Base-by-base conservation (phyloP, 2,113 vertebrate genomes). In the Trochalopteron elliotii region DNA sequence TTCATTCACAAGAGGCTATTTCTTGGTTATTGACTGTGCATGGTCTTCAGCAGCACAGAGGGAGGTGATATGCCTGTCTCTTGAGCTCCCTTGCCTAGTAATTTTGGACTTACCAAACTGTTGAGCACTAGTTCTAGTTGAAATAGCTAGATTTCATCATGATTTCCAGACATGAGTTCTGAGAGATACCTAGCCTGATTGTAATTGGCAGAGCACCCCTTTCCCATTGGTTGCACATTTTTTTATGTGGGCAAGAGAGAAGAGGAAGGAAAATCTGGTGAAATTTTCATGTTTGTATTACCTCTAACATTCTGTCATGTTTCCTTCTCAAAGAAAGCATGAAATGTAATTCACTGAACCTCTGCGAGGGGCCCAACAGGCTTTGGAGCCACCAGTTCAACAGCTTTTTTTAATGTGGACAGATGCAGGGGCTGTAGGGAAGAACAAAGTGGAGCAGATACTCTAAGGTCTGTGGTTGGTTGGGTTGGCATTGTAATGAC, bases 351-450 rank as follows among this genome's bases (percentile, higher is more conserved):
- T 85, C 35, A 20, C 24, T 44, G 72, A 24, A 76, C 16, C 17
- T 47, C 1, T 28, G 0, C 22, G 49, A 82, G 11, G 17, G 23
- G 28, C 45, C 28, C 1, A 2, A 12, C 8, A 52, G 42, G 39
- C 33, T 71, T 87, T 76, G 65, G 61, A 50, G 50, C 37, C 24
- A 8, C 44, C 57, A 8, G 22, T 76, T 75, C n/a, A 39, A 27
- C 25, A 68, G 39, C 19, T 76, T 90, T 65, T 67, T 10, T 49
- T 42, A 61, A 69, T 2, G 2, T 1, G 0, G 70, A 30, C 52
- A 56, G 82, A 44, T 75, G 19, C 20, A 39, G 42, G 64, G 63
- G 23, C 69, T 68, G 30, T 45, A 59, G 70, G 44, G 53, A 76
- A 60, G 61, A 68, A 23, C 65, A n/a, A 63, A 83, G 22, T 12